These are phyloP conservation scores for Cinclus cinclus DNA, from an alignment of 2,113 vertebrate genomes.

Conservation along the genomic window DNA sequence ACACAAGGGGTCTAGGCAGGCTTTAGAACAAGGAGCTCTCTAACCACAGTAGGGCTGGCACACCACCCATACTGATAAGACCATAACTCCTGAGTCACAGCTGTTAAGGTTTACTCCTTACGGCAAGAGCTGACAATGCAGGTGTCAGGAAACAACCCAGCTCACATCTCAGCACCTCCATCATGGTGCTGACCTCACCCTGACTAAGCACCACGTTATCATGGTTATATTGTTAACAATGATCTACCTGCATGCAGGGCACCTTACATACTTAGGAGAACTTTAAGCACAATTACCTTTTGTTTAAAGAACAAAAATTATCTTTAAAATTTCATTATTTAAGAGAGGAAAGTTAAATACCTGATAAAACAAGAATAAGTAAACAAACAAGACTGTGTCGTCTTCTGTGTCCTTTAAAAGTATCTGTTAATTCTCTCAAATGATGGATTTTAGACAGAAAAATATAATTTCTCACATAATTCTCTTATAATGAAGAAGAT, in stretches of 20 bases:
- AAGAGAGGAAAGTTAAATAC: background rate
- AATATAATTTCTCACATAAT: background rate
- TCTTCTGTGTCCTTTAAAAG: background rate
- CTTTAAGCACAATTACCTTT: background rate
- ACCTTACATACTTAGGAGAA: background rate
- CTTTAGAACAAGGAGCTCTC: background rate
- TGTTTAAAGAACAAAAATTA: background rate
- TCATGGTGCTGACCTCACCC: background rate
- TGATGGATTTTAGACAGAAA: background rate
- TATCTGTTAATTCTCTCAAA: background rate
- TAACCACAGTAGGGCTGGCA: background rate
- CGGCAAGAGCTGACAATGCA: background rate
- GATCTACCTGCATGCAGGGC: background rate
- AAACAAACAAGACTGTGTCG: background rate
- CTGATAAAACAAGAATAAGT: background rate
- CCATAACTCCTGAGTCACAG: background rate
- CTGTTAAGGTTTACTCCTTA: background rate
- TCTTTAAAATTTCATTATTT: background rate
- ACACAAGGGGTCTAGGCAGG: fast-evolving
- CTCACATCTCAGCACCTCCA: background rate
- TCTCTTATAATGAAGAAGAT: background rate
- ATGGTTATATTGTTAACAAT: background rate
- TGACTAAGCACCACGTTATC: background rate
- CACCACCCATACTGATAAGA: background rate
- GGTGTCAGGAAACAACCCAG: background rate